phyloP scores from a whole-genome alignment of 2,888 invertebrate species.

The Machimus rusticus region DNA sequence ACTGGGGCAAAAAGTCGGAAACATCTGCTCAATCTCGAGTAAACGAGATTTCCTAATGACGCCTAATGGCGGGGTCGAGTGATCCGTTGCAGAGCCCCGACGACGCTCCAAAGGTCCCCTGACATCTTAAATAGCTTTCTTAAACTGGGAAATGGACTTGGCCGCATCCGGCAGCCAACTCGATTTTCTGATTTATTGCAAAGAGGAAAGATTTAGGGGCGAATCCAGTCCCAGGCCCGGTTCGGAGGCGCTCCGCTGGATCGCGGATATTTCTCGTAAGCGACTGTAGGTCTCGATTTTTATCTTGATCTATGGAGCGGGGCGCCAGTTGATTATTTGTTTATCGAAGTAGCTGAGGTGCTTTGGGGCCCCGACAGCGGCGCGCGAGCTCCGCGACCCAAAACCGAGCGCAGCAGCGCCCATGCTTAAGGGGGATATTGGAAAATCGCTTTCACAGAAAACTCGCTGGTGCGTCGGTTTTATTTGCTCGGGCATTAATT shows the following conservation, averaged over 20 bases:
- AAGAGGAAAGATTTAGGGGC: neutral
- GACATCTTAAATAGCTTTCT: neutral
- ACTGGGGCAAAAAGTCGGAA: neutral
- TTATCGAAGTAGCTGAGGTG: slow-evolving; percentile 40
- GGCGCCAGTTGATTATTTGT: slow-evolving; percentile 42
- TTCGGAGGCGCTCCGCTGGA: neutral
- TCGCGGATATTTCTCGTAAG: neutral
- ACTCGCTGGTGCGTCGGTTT: neutral
- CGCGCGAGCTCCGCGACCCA: neutral
- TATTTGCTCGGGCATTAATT: slow-evolving; percentile 42
- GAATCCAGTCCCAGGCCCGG: neutral
- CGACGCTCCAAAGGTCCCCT: neutral
- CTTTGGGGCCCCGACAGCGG: neutral
- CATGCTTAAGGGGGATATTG: neutral
- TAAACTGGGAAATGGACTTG: neutral
- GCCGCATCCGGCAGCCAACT: neutral
- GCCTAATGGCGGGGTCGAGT: neutral
- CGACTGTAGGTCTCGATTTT: neutral
- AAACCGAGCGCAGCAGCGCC: neutral
- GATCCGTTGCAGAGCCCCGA: neutral
- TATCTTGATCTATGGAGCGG: neutral
- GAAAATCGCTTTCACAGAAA: slow-evolving; percentile 32
- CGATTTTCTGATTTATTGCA: neutral
- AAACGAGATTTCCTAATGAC: neutral
- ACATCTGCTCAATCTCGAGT: neutral